These are phyloP conservation scores for Brachyrhaphis roseni DNA, from an alignment of 2,797 vertebrate genomes.

Conservation along the genomic window DNA sequence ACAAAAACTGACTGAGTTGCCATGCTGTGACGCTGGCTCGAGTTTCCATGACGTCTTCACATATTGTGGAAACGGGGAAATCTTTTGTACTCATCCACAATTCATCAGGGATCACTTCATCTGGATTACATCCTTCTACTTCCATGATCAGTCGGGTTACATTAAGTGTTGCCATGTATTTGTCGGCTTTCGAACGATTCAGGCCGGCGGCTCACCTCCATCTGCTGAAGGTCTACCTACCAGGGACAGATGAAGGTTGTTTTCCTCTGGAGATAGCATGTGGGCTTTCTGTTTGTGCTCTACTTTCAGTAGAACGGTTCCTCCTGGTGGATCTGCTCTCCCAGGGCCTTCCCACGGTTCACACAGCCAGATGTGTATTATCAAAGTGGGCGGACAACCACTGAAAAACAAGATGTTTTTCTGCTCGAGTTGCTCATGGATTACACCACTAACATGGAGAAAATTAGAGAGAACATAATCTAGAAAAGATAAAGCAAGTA, in stretches of 20 bases:
- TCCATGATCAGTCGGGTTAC: conserved; percentile 6
- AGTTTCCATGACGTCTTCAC: neutral
- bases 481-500: conserved; percentile 8
- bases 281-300: conserved; percentile 40
- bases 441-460: neutral
- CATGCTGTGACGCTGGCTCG: neutral
- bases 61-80: neutral
- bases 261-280: conserved; percentile 36
- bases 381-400: conserved; percentile 41
- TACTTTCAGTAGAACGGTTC: conserved; percentile 46
- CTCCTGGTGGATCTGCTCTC: conserved; percentile 44
- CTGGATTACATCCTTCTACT: conserved; percentile 3
- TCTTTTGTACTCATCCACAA: neutral
- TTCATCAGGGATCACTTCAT: conserved; percentile 13
- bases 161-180: conserved; percentile 11
- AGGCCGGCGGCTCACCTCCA: conserved; percentile 31
- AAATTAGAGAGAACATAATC: neutral
- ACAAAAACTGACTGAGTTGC: neutral
- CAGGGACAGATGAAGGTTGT: conserved; percentile 36
- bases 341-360: conserved; percentile 42
- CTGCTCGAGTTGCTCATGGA: neutral
- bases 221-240: conserved; percentile 46
- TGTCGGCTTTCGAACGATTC: neutral
- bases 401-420: conserved; percentile 2
- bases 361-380: conserved; percentile 54